Base-by-base conservation (phyloP, 2,888 invertebrate genomes). In the Stomorhina lunata region DNA sequence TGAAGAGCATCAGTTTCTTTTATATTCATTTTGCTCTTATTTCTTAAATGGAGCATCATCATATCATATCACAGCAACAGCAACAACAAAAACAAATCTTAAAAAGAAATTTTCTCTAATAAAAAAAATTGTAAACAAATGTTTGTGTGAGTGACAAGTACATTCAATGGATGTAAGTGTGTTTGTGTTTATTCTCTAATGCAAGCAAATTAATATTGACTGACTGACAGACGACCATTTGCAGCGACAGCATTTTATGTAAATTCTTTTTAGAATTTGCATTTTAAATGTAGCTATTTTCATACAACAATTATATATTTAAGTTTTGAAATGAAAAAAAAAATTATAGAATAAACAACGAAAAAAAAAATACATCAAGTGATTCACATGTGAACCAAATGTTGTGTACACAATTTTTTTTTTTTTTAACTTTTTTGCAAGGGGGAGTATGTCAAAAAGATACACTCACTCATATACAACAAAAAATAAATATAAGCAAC, bases 381-480 rank as follows among this genome's bases (percentile, higher is more conserved):
- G 81, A 82, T 59, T 79, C 79, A 82, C 78, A 75, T 78, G 73
- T 75, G 73, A 78, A 78, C 63, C 48, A 73, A 68, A 78, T 27
- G 17, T 55, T 34, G 37, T 68, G 20, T 48, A 10, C 9, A 59
- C 10, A 29, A 29, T 6, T 53, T 59, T 61, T 29, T 66, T 48
- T 34, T 20, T 43, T 10, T 68, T 20, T 40, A 40, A 65, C 61
- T 29, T 34, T 72, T 66, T 22, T 77, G 59, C 45, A 57, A 45
- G 81, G 73, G 81, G 81, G 81, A 68, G 81, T 81, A 59, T 17
- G 6, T 15, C n/a, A n/a, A 6, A 43, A 15, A 43, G 15, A 43
- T 32, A n/a, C 22, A 29, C 37, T 37, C 43, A 53, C 40, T 40
- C 43, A 32, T 45, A 45, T 22, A n/a, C n/a, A 55, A 65, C 32